phyloP scores from a whole-genome alignment of 2,113 vertebrate species.

The Apistogramma diplotaenia region DNA sequence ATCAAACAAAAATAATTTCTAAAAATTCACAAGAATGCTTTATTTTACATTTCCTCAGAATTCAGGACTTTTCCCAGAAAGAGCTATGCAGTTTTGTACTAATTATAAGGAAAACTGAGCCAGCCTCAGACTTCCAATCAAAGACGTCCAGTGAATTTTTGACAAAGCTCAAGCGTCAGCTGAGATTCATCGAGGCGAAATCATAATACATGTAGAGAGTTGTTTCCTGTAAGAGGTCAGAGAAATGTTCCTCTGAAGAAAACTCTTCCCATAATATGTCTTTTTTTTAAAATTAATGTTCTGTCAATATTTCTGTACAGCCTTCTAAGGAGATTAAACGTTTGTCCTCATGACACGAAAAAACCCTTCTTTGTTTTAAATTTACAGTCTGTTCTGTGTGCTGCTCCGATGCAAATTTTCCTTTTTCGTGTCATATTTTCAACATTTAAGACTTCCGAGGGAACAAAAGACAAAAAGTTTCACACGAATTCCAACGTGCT shows the following conservation, averaged over 20 bases:
- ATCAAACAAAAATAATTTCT: not conserved
- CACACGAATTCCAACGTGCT: not conserved
- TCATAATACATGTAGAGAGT: not conserved
- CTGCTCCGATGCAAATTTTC: not conserved
- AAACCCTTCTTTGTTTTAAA: not conserved
- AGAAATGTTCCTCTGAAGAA: not conserved
- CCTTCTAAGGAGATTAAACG: not conserved
- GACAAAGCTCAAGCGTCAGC: not conserved
- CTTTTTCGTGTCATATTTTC: not conserved
- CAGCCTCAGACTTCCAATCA: not conserved
- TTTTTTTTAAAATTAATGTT: not conserved
- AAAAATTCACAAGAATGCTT: not conserved
- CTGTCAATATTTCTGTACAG: conserved; percentile 1
- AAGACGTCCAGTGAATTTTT: not conserved
- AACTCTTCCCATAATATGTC: not conserved
- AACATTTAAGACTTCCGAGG: not conserved
- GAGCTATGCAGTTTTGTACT: not conserved
- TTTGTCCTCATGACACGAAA: not conserved
- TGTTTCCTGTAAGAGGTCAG: not conserved
- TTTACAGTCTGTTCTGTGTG: not conserved
- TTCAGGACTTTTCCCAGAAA: not conserved
- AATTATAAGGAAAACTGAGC: not conserved
- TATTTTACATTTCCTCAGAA: not conserved
- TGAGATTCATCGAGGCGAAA: not conserved
- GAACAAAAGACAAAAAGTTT: not conserved